Evolutionary conservation across 2,113 vertebrate species (phyloP), one percentile per base, ranked within the genome.

Genomic region (Carassius carassius): DNA sequence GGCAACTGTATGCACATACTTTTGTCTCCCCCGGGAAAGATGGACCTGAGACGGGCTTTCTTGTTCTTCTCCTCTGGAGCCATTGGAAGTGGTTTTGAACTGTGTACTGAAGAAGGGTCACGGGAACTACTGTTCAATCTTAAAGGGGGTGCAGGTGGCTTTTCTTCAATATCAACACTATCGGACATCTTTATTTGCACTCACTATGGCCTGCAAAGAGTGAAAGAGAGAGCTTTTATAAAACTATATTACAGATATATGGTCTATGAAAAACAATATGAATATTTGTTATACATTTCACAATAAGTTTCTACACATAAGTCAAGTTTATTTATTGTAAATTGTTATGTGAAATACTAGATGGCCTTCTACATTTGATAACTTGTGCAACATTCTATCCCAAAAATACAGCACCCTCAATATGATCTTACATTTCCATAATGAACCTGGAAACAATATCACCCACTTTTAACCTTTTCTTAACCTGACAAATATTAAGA

Each of bases 31-130:
- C 98, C 98, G 11, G 97, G 98, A 90, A 99, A 99, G 95, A 99
- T 99, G 92, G 98, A 99, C 90, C 97, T 96, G 76, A 99, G 97
- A 89, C 98, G 96, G 90, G 97, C 98, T 90, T 99, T 99, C 94
- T 98, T 97, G 94, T 99, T 99, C 93, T 99, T 99, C 94, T 99
- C 98, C 93, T 99, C 98, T 0, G 98, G 98, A 93, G 97, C 98
- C 97, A 99, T 98, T 90, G 98, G 98, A 86, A 99, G 97, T 0
- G 98, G 97, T 94, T 99, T 99, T 3, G 97, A 96, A 89, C 96
- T 95, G 95, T 98, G 97, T 93, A 99, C 97, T 51, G 95, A 95
- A 69, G 97, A 97, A 94, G 98, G 98, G 91, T 99, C 97, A 10
- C 98, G 94, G 81, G 97, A 98, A 94, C 97, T 98, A 93, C 98